Evolutionary conservation across 2,888 invertebrate genomes (phyloP).

Genomic region (Trachelus tabidus): DNA sequence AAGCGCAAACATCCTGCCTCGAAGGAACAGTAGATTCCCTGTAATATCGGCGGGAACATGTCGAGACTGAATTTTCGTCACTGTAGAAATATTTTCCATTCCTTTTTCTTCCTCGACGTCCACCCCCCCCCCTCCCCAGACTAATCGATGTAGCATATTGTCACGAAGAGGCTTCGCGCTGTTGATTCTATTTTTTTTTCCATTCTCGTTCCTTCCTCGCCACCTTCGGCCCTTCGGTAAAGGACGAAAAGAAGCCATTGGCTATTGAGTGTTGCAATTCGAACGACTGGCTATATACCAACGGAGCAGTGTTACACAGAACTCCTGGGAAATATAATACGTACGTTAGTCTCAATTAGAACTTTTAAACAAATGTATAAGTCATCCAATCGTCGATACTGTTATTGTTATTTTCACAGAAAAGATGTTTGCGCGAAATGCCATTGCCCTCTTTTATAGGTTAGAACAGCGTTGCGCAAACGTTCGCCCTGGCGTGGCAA

Average conservation of each 20-base stretch:
- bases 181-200: background rate
- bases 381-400: background rate
- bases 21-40: background rate
- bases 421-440: slow-evolving; percentile 14
- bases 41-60: background rate
- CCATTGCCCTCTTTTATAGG: slow-evolving; percentile 7
- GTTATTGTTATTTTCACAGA: background rate
- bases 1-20: background rate
- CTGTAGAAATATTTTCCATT: background rate
- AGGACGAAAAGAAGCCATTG: background rate
- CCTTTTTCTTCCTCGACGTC: background rate
- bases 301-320: background rate
- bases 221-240: background rate
- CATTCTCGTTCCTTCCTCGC: background rate
- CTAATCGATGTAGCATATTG: background rate
- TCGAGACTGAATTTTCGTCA: too few species aligned
- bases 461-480: background rate
- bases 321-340: background rate
- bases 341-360: background rate
- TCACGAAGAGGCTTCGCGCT: background rate
- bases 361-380: background rate
- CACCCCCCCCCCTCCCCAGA: background rate
- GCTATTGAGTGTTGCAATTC: background rate
- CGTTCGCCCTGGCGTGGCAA: background rate
- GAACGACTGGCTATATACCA: background rate